Base-by-base conservation (phyloP, 2,888 invertebrate genomes). In the Phlogophora meticulosa region DNA sequence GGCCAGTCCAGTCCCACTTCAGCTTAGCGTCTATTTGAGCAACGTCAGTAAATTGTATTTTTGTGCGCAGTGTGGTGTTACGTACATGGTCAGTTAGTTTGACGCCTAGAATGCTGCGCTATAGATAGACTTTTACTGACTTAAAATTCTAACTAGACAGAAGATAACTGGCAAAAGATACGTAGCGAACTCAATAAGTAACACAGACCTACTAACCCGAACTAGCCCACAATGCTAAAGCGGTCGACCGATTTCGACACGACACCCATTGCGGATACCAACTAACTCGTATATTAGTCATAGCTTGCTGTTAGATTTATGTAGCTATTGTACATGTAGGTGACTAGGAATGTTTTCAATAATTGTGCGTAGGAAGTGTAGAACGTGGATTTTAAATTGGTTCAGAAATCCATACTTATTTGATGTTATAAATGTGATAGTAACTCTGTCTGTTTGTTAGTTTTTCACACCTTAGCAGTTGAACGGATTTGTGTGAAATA, bases 201-300 rank as follows among this genome's bases (percentile, higher is more conserved):
- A 59, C 65, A 61, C 49, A 70, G 80, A 68, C 82, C 80, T 76
- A 82, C 76, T 80, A 70, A 79, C 79, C 79, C 51, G 57, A 72
- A 58, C 76, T 74, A 67, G 62, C 76, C 72, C 43, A 80, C 69
- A 82, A 76, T 46, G 36, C 63, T 59, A 57, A 57, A 28, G 66
- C 65, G 55, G 53, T 42, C 48, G 43, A 63, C 32, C 24, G 60
- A 61, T 79, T 80, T 79, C 76, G 67, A 79, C 76, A 81, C 46
- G 48, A 63, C 38, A 55, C 38, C 70, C 56, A 65, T 69, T 64
- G 62, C 67, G 64, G 65, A 63, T 68, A 73, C 57, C 61, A 48
- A 49, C 57, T 58, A 67, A 10, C 43, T 32, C 45, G 45, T 32
- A 38, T 65, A 70, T 79, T 68, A 79, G 76, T 69, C 76, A 76